Conservation (phyloP, 1,140 invertebrate genomes). For the Lordiphosa clarofinis region DNA sequence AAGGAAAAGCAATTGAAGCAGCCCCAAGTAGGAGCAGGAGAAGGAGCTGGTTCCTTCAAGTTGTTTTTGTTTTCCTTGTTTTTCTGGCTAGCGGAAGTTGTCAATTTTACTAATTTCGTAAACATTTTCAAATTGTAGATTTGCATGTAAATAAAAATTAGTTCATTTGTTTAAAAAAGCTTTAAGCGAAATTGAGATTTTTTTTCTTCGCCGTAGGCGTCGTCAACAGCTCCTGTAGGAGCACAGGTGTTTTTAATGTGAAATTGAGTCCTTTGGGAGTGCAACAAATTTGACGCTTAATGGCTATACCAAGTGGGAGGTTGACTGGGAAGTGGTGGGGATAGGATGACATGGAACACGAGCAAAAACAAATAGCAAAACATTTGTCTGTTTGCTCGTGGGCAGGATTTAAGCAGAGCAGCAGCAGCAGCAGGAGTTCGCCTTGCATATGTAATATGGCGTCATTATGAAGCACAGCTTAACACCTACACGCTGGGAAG, state of each 20-base stretch:
- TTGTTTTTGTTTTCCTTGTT: conserved; percentile 29
- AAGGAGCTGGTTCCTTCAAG: conserved; percentile 12
- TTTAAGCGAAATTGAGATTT: background rate
- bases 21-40: conserved; percentile 12
- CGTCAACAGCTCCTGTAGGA: conserved; percentile 5
- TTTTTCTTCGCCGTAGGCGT: background rate
- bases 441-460: conserved; percentile 63
- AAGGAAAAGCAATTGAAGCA: conserved; percentile 8
- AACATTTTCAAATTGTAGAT: conserved; percentile 56
- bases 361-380: conserved; percentile 52
- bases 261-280: conserved; percentile 53
- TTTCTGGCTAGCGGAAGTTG: conserved; percentile 51
- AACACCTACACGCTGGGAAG: conserved; percentile 28
- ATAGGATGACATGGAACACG: conserved; percentile 17
- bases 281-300: conserved; percentile 38
- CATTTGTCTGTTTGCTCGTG: conserved; percentile 44
- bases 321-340: background rate
- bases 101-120: conserved; percentile 66
- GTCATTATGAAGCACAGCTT: conserved; percentile 63
- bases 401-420: conserved; percentile 15
- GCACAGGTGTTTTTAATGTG: conserved; percentile 55
- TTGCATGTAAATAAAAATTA: conserved; percentile 68
- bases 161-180: conserved; percentile 34
- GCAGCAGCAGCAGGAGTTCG: conserved; percentile 32
- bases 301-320: conserved; percentile 12